These are phyloP conservation scores for Caranx ignobilis DNA, from an alignment of 2,113 vertebrate genomes.

Conservation along the genomic window DNA sequence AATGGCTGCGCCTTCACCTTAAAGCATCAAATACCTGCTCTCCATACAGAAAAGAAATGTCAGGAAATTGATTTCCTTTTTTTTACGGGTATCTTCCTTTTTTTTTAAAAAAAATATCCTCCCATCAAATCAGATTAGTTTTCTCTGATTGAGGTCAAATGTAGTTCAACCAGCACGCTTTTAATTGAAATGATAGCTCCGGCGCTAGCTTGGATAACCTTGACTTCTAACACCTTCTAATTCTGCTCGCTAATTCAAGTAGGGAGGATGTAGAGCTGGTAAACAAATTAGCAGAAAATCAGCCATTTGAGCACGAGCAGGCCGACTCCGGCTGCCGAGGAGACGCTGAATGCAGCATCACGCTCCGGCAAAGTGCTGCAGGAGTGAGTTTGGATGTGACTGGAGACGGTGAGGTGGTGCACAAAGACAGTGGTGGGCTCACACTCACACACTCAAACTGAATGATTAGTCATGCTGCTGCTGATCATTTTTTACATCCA, in stretches of 20 bases:
- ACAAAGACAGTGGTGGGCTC: conserved; percentile 10
- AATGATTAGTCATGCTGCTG: background rate
- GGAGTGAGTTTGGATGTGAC: background rate
- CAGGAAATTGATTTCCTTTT: conserved; percentile 25
- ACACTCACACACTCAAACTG: background rate
- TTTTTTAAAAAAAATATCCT: conserved; percentile 13
- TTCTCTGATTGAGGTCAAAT: conserved; percentile 60
- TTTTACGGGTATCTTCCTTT: conserved; percentile 24
- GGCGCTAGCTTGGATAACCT: conserved; percentile 38
- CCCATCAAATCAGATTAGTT: conserved; percentile 52
- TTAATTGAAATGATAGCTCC: conserved; percentile 48
- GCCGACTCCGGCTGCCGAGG: conserved; percentile 6
- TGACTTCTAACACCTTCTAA: conserved; percentile 41
- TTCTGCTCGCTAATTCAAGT: conserved; percentile 45
- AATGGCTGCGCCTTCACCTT: background rate
- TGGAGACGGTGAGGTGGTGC: conserved; percentile 19
- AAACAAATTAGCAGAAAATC: conserved; percentile 54
- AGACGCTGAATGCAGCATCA: conserved; percentile 1
- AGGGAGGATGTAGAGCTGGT: conserved; percentile 25
- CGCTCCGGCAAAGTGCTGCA: background rate
- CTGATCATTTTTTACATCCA: background rate
- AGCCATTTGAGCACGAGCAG: conserved; percentile 20
- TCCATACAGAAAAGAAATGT: background rate
- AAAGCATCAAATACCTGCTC: background rate
- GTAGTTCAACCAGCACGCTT: conserved; percentile 36